Evolutionary conservation across 2,888 invertebrate genomes (phyloP).

Genomic region (Patella depressa): DNA sequence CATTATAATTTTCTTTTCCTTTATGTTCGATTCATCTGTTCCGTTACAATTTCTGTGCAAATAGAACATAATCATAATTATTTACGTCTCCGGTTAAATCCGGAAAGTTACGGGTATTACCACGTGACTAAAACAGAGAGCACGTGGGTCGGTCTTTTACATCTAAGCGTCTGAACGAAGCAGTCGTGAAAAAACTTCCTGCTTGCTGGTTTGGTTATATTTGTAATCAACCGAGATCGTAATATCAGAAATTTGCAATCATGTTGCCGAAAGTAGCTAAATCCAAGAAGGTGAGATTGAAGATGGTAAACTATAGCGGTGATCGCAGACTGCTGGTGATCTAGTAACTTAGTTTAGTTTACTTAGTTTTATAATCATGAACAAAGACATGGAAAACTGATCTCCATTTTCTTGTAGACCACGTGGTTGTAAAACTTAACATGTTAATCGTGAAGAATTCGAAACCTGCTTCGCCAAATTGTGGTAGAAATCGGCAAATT

Average conservation of each 20-base stretch:
- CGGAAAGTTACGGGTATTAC: too few relatives aligned
- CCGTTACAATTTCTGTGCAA: too few relatives aligned
- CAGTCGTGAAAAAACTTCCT: background rate
- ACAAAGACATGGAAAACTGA: background rate
- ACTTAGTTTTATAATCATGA: too few relatives aligned
- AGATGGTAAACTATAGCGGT: background rate
- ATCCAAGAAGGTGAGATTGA: conserved; percentile 9
- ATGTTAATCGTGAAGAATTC: background rate
- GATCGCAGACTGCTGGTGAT: too few relatives aligned
- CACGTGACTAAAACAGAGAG: too few relatives aligned
- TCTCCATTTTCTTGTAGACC: background rate
- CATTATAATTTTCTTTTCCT: too few relatives aligned
- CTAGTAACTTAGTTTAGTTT: too few relatives aligned
- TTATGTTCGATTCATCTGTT: too few relatives aligned
- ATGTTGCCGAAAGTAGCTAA: background rate
- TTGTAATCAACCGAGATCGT: background rate
- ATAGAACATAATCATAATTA: too few relatives aligned
- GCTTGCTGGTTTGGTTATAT: background rate
- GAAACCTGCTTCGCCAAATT: background rate
- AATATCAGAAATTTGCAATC: background rate
- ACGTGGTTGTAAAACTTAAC: background rate
- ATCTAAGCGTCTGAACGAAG: background rate
- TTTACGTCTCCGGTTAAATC: too few relatives aligned
- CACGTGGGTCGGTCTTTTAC: background rate
- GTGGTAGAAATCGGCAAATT: background rate